Conservation (phyloP, 2,888 invertebrate genomes). For the Galerucella calmariensis region DNA sequence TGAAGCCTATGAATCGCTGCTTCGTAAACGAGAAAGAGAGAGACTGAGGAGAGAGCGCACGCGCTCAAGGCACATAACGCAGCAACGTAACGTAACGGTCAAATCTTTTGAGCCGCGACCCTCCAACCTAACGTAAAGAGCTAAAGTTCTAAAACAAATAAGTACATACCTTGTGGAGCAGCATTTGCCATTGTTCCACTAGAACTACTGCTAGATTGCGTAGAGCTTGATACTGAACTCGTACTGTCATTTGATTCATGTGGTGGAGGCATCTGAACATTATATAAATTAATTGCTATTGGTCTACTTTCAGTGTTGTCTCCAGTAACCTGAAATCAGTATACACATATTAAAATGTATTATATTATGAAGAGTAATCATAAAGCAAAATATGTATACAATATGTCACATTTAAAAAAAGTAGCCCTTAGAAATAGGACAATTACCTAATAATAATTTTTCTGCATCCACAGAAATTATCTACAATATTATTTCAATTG, state of each 20-base stretch:
- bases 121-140: too few relatives aligned
- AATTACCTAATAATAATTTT: too few relatives aligned
- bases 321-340: slow-evolving; percentile 1
- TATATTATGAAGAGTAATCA: background rate
- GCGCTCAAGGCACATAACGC: too few relatives aligned
- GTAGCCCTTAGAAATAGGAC: too few relatives aligned
- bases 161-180: slow-evolving; percentile 12
- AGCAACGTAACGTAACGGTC: too few relatives aligned
- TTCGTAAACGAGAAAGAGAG: too few relatives aligned
- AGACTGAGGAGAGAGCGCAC: too few relatives aligned
- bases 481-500: background rate
- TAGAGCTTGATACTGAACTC: slow-evolving; percentile 17
- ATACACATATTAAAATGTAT: background rate
- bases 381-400: too few relatives aligned
- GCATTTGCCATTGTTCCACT: slow-evolving; percentile 22
- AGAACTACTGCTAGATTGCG: slow-evolving; percentile 23
- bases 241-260: slow-evolving; percentile 21
- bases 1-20: too few relatives aligned
- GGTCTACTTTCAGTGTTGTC: slow-evolving; percentile 5
- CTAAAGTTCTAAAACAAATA: background rate
- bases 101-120: too few relatives aligned
- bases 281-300: background rate
- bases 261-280: background rate
- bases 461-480: background rate
- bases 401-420: too few relatives aligned